phyloP scores from a whole-genome alignment of 2,113 vertebrate species.

The Crotalus viridis region DNA sequence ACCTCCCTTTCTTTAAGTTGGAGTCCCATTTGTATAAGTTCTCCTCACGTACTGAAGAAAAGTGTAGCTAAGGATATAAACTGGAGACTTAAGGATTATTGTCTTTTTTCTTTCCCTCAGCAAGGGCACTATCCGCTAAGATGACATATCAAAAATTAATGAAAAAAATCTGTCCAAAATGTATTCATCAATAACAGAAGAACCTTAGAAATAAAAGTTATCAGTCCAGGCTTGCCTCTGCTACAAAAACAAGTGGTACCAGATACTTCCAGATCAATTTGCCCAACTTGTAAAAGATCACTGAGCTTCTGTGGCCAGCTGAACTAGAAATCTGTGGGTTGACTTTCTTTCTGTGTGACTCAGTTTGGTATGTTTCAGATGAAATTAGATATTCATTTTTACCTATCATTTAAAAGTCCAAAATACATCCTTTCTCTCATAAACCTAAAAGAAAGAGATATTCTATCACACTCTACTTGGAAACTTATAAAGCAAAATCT shows the following conservation, averaged over 20 bases:
- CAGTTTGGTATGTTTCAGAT: not conserved
- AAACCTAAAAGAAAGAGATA: not conserved
- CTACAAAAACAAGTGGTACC: not conserved
- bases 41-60: not conserved
- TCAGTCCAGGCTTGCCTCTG: not conserved
- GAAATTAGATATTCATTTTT: not conserved
- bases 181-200: not conserved
- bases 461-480: not conserved
- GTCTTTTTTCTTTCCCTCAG: not conserved
- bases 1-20: not conserved
- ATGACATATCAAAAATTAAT: not conserved
- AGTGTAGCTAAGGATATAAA: not conserved
- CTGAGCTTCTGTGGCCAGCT: not conserved
- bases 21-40: not conserved
- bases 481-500: not conserved
- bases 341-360: no score
- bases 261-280: not conserved
- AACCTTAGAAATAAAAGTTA: not conserved
- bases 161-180: not conserved
- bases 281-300: not conserved
- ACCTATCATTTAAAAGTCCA: not conserved
- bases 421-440: not conserved
- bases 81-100: not conserved
- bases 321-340: not conserved
- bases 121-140: not conserved